Conservation (phyloP, 2,888 invertebrate genomes). For the Drosophila monieri region DNA sequence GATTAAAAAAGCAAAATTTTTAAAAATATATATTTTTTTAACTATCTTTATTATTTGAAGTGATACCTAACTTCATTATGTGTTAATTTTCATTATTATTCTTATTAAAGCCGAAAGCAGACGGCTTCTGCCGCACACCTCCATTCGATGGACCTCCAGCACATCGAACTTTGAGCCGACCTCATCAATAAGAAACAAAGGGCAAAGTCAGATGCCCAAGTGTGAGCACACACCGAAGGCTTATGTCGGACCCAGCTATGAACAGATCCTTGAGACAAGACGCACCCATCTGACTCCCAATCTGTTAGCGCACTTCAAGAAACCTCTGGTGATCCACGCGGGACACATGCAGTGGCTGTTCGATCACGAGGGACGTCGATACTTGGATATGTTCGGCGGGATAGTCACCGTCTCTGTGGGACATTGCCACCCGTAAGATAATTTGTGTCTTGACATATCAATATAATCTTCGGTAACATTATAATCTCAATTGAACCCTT, state of each 20-base stretch:
- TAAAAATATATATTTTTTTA: too few relatives aligned
- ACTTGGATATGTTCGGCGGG: conserved; percentile 97
- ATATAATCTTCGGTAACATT: neutral
- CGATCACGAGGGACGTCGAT: conserved; percentile 93
- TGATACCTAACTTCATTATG: too few relatives aligned
- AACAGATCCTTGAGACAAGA: conserved; percentile 86
- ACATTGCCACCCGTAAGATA: conserved; percentile 97
- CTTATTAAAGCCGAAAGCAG: conserved; percentile 16
- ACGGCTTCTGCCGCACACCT: conserved; percentile 3
- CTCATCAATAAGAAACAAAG: conserved; percentile 57
- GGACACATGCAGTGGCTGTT: conserved; percentile 97
- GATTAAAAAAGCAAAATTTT: too few relatives aligned
- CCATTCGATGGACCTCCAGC: conserved; percentile 43
- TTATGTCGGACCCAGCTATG: conserved; percentile 87
- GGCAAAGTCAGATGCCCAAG: conserved; percentile 79
- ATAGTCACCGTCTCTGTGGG: conserved; percentile 99
- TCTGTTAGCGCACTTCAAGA: conserved; percentile 90
- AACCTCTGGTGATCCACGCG: conserved; percentile 92
- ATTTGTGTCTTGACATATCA: neutral
- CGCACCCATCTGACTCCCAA: conserved; percentile 89
- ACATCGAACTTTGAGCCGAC: conserved; percentile 70
- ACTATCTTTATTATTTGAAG: too few relatives aligned
- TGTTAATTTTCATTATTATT: too few relatives aligned
- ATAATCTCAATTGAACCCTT: neutral
- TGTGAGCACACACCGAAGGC: conserved; percentile 66